These are phyloP conservation scores for Atherinosoma microstoma DNA, from an alignment of 2,797 vertebrate genomes.

Conservation along the genomic window DNA sequence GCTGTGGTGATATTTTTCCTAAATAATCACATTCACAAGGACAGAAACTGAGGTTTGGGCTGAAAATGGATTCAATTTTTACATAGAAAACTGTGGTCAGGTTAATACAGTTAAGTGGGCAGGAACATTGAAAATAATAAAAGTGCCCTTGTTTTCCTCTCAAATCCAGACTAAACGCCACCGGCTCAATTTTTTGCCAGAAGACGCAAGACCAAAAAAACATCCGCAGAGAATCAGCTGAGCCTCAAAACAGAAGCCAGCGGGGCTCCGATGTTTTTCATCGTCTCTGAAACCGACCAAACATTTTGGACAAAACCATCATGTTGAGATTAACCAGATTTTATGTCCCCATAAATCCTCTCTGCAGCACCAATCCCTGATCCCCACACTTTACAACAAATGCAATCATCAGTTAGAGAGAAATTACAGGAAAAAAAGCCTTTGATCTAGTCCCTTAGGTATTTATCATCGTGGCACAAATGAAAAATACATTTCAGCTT, in stretches of 20 bases:
- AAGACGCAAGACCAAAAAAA: not conserved
- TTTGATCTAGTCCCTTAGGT: conserved; percentile 1
- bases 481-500: not conserved
- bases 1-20: not conserved
- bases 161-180: not conserved
- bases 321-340: not conserved
- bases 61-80: not conserved
- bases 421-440: not conserved
- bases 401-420: rapidly evolving
- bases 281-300: not conserved
- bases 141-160: not conserved
- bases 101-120: not conserved
- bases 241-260: not conserved
- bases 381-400: not conserved
- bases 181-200: not conserved
- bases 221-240: conserved; percentile 21
- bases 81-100: not conserved
- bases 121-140: not conserved
- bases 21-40: not conserved
- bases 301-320: not conserved
- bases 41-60: not conserved
- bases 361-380: not conserved
- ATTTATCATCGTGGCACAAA: not conserved
- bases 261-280: not conserved
- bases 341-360: not conserved